phyloP scores from a whole-genome alignment of 2,888 invertebrate species.

The Drosophila imparisetae region DNA sequence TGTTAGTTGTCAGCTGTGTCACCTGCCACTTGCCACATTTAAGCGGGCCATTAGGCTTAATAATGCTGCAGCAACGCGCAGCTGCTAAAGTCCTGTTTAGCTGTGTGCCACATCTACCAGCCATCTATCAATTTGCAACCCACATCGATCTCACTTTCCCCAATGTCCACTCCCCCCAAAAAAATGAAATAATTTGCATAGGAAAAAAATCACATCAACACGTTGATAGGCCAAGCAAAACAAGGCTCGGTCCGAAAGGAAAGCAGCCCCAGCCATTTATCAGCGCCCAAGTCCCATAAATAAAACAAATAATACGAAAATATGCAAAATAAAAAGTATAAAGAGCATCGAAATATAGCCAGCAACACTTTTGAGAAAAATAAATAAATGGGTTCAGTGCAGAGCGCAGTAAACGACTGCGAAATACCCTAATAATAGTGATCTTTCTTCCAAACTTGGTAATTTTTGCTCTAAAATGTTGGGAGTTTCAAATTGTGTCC shows the following conservation, averaged over 20 bases:
- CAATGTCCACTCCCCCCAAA: background rate
- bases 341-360: constrained; percentile 54
- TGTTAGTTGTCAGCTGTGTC: constrained; percentile 36
- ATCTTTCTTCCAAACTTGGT: no score
- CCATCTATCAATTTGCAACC: constrained; percentile 53
- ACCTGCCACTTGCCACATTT: constrained; percentile 24
- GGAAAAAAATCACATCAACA: constrained; percentile 74
- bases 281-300: constrained; percentile 71
- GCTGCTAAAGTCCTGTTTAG: constrained; percentile 33
- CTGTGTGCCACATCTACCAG: constrained; percentile 11
- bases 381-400: background rate
- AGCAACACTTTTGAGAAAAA: constrained; percentile 7
- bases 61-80: constrained; percentile 29
- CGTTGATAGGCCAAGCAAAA: constrained; percentile 57
- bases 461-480: no score
- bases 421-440: background rate
- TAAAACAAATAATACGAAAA: constrained; percentile 77
- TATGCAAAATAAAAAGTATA: constrained; percentile 74
- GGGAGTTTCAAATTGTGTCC: no score
- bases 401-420: background rate
- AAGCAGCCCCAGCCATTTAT: constrained; percentile 60
- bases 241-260: constrained; percentile 19
- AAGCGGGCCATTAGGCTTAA: constrained; percentile 28
- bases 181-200: constrained; percentile 44
- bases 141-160: constrained; percentile 38